phyloP scores from a whole-genome alignment of 1,140 invertebrate genomes.

The Drosophila watanabei region DNA sequence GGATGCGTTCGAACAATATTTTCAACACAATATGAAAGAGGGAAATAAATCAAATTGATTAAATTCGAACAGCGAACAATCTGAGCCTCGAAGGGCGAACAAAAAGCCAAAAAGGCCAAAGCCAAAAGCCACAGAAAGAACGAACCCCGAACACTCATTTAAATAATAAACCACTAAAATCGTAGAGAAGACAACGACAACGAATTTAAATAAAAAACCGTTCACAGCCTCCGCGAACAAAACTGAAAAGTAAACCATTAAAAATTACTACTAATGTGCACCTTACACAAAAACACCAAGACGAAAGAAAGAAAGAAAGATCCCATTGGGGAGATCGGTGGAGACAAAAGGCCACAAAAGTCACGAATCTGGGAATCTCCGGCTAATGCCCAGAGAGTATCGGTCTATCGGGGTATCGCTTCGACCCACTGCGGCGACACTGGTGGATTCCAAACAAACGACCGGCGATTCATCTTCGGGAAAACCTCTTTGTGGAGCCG shows the following conservation, averaged over 20 bases:
- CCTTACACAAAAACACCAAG: constrained; percentile 71
- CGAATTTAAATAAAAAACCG: constrained; percentile 76
- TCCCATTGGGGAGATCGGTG: constrained; percentile 38
- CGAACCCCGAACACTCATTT: constrained; percentile 59
- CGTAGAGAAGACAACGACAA: constrained; percentile 55
- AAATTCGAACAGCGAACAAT: constrained; percentile 71
- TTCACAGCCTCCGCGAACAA: constrained; percentile 65
- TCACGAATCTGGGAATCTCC: constrained; percentile 62
- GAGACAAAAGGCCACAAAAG: constrained; percentile 74
- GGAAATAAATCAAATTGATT: constrained; percentile 83
- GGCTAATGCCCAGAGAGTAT: constrained; percentile 63
- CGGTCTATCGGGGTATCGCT: constrained; percentile 36
- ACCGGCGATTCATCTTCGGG: constrained; percentile 81
- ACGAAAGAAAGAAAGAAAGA: constrained; percentile 19
- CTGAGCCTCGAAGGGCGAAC: constrained; percentile 32
- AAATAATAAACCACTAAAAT: constrained; percentile 82
- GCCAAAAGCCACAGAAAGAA: constrained; percentile 3
- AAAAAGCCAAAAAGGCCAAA: constrained; percentile 15
- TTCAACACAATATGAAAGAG: constrained; percentile 76
- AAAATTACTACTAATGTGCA: constrained; percentile 84
- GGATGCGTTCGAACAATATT: constrained; percentile 74
- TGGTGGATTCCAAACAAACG: constrained; percentile 83
- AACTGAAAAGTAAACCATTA: constrained; percentile 82
- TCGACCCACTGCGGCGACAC: constrained; percentile 84
- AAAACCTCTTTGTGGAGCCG: constrained; percentile 71